A percentile compares a stretch with the other conserved stretches of the same genome.
phyloP scores from a whole-genome alignment of 2,888 invertebrate genomes.

The Conomelus anceps region DNA sequence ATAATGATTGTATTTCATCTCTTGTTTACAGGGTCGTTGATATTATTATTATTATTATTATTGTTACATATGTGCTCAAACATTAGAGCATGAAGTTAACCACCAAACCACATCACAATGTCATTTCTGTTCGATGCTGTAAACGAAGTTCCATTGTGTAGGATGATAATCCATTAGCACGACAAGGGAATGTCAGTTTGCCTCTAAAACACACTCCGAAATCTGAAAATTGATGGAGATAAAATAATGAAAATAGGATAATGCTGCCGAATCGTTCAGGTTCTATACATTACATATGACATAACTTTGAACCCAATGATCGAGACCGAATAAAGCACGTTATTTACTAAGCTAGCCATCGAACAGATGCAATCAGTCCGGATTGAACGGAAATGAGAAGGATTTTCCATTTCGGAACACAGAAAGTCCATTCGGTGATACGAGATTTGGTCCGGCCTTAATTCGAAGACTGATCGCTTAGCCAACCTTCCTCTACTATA shows the following conservation, averaged over 20 bases:
- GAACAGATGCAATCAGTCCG: not conserved
- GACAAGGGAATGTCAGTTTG: not conserved
- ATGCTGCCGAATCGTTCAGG: not conserved
- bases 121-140: not conserved
- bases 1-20: too few relatives aligned
- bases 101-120: not conserved
- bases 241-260: not conserved
- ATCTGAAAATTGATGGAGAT: not conserved
- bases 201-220: not conserved
- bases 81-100: too few relatives aligned
- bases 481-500: not conserved
- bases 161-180: not conserved
- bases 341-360: not conserved
- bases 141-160: too few relatives aligned
- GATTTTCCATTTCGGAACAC: not conserved
- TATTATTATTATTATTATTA: too few relatives aligned
- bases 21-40: too few relatives aligned
- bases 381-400: not conserved
- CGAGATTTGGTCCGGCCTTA: not conserved
- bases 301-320: not conserved
- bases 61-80: too few relatives aligned
- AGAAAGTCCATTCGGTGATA: not conserved
- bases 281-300: not conserved
- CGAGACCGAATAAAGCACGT: not conserved
- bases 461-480: not conserved